phyloP scores from a whole-genome alignment of 2,113 vertebrate genomes.

The Mormoops blainvillei region DNA sequence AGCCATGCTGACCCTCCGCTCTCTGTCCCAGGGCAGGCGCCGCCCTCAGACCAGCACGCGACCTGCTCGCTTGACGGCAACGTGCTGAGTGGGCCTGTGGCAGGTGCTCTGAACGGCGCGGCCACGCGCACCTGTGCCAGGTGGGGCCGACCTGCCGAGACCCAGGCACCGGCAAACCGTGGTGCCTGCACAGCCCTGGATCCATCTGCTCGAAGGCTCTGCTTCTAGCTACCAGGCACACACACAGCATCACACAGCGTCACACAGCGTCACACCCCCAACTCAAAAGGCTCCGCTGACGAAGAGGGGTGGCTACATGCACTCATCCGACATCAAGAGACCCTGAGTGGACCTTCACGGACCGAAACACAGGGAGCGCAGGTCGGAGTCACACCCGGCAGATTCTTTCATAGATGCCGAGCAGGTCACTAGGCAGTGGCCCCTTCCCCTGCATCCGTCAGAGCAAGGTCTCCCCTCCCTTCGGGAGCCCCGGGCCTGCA shows the following conservation, averaged over 20 bases:
- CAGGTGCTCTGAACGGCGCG: fast-evolving
- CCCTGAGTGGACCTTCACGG: fast-evolving
- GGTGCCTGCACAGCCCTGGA: not conserved
- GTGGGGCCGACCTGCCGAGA: not conserved
- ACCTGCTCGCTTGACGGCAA: not conserved
- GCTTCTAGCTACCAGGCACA: too few species aligned
- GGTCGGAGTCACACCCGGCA: fast-evolving
- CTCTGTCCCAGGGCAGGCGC: not conserved
- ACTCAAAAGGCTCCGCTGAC: not conserved
- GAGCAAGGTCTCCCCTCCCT: not conserved
- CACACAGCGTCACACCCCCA: too few species aligned
- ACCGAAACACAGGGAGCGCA: not conserved
- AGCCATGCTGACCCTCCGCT: too few species aligned
- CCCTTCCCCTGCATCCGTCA: not conserved
- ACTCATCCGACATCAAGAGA: not conserved
- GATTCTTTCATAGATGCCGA: fast-evolving
- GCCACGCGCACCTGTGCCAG: not conserved
- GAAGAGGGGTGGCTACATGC: not conserved
- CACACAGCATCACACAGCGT: too few species aligned
- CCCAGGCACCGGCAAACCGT: fast-evolving
- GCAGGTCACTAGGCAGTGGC: fast-evolving
- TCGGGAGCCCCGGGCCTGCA: fast-evolving
- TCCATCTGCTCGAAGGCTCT: too few species aligned
- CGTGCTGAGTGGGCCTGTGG: too few species aligned
- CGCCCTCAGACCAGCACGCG: not conserved